phyloP scores from a whole-genome alignment of 1,140 invertebrate species.

The Drosophila azteca region DNA sequence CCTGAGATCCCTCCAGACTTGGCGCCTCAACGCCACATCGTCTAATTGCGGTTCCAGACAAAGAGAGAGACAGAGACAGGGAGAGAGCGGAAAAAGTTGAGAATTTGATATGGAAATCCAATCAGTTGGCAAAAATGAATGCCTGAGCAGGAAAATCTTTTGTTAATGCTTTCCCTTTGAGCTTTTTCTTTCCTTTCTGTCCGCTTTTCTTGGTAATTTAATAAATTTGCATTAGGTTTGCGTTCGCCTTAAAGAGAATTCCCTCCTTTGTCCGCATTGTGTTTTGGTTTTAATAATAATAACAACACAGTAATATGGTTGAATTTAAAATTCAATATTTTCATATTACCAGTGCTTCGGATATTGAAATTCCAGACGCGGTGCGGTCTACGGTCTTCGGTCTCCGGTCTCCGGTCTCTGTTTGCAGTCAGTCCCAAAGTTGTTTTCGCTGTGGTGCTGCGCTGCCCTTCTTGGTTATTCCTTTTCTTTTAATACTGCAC shows the following conservation, averaged over 20 bases:
- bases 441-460: slow-evolving; percentile 12
- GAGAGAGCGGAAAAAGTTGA: slow-evolving; percentile 12
- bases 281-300: slow-evolving; percentile 43
- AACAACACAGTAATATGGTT: slow-evolving; percentile 42
- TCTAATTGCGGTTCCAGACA: slow-evolving; percentile 48
- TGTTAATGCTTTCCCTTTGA: slow-evolving; percentile 49
- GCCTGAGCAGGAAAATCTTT: slow-evolving; percentile 46
- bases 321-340: slow-evolving; percentile 75
- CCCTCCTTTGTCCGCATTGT: slow-evolving; percentile 18
- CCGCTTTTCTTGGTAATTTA: slow-evolving; percentile 37
- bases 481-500: slow-evolving; percentile 73
- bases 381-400: slow-evolving; percentile 27
- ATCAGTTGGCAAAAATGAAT: slow-evolving; percentile 53
- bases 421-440: slow-evolving; percentile 42
- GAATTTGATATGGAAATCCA: slow-evolving; percentile 44
- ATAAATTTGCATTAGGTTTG: slow-evolving; percentile 71
- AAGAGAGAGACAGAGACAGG: too few species aligned
- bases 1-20: slow-evolving; percentile 21
- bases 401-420: background rate
- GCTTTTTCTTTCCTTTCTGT: slow-evolving; percentile 21
- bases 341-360: slow-evolving; percentile 45
- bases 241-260: slow-evolving; percentile 35
- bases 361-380: slow-evolving; percentile 55
- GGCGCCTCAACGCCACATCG: background rate
- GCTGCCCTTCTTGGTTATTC: slow-evolving; percentile 47